Percentiles rank a stretch among this genome's conserved stretches.
Evolutionary conservation across 2,888 invertebrate genomes (phyloP).

Genomic region (Ennomos quercinarius): DNA sequence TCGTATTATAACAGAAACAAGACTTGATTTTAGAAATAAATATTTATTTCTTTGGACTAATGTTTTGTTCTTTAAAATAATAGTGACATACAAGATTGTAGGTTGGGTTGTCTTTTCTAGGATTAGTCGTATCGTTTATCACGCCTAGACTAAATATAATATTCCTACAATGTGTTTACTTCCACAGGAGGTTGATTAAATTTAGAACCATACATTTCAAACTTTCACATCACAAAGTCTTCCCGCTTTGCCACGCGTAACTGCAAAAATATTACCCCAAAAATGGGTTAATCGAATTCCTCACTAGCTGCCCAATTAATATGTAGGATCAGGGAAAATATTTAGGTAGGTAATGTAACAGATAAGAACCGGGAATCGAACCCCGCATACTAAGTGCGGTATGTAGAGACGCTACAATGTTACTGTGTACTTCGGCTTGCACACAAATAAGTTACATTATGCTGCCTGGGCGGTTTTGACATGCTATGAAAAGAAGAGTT

Average conservation of each 20-base stretch:
- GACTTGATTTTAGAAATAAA: no score
- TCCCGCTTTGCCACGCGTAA: not conserved
- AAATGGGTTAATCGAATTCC: slow-evolving; percentile 32
- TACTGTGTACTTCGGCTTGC: not conserved
- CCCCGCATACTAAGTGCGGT: slow-evolving; percentile 51
- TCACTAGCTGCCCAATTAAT: slow-evolving; percentile 48
- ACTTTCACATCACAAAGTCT: no score
- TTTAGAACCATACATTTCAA: no score
- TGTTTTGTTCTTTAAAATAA: no score
- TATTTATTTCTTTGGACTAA: no score
- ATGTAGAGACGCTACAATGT: not conserved
- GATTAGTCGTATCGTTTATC: no score
- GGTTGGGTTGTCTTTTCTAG: no score
- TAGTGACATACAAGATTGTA: no score
- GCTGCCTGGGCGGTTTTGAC: not conserved
- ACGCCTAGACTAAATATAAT: no score
- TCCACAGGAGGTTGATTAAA: no score
- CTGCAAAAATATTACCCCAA: slow-evolving; percentile 15
- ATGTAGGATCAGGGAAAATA: slow-evolving; percentile 53
- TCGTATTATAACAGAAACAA: no score
- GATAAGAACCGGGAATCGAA: slow-evolving; percentile 52
- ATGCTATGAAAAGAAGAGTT: not conserved
- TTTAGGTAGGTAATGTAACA: slow-evolving; percentile 54
- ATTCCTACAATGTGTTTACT: no score
- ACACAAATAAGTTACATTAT: not conserved